Percentiles rank a stretch among this genome's conserved stretches.
These are phyloP conservation scores for Antennarius striatus DNA, from an alignment of 2,113 vertebrate species.

Conservation along the genomic window DNA sequence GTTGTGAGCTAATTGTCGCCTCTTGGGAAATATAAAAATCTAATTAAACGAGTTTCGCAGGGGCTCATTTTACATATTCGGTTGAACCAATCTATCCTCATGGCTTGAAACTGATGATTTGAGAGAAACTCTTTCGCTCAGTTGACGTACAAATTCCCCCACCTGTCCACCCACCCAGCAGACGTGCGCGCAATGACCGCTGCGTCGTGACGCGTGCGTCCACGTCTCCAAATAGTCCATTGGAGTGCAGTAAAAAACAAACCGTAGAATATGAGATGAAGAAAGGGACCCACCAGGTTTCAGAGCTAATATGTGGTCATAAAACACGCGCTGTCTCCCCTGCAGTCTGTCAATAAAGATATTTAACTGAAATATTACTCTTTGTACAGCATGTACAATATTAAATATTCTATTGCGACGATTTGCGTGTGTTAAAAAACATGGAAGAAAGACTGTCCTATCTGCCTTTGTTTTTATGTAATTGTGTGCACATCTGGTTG, in stretches of 20 bases:
- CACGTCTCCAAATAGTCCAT: slow-evolving; percentile 39
- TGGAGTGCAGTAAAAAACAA: slow-evolving; percentile 51
- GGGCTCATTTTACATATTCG: slow-evolving; percentile 25
- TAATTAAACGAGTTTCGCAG: slow-evolving; percentile 38
- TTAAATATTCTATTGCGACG: not conserved
- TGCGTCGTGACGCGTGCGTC: slow-evolving; percentile 14
- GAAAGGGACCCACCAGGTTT: slow-evolving; percentile 40
- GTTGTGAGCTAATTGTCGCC: slow-evolving; percentile 44
- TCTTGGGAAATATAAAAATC: slow-evolving; percentile 43
- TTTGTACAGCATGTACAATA: slow-evolving; percentile 4
- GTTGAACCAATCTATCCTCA: slow-evolving; percentile 42
- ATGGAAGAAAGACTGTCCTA: no score
- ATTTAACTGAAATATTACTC: slow-evolving; percentile 10
- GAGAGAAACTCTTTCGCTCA: slow-evolving; percentile 29
- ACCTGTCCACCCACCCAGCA: not conserved
- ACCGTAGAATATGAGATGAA: slow-evolving; percentile 51
- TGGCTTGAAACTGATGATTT: slow-evolving; percentile 36
- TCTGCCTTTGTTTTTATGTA: no score
- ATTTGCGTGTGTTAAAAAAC: not conserved
- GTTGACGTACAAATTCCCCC: not conserved
- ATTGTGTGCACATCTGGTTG: no score
- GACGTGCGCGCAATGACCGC: not conserved
- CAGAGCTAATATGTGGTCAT: slow-evolving; percentile 32
- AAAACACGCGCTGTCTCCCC: slow-evolving; percentile 11
- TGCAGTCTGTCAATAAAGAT: slow-evolving; percentile 18